These are phyloP conservation scores for Drosophila obscura DNA, from an alignment of 1,140 invertebrate genomes.

Conservation along the genomic window DNA sequence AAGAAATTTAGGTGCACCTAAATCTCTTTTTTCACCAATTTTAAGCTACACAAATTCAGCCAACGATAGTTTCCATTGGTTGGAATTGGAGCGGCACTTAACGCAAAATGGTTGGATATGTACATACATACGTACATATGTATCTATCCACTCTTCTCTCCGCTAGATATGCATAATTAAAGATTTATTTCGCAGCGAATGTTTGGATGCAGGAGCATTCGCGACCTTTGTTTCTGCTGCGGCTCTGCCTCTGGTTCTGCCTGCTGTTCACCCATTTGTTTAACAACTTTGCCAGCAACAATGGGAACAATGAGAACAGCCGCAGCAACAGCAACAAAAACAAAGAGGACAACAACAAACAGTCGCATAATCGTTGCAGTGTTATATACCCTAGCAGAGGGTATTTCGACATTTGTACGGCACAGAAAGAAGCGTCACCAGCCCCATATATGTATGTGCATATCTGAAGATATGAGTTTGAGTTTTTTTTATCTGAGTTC, in stretches of 20 bases:
- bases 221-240: slow-evolving; percentile 17
- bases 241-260: neutral
- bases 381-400: slow-evolving; percentile 25
- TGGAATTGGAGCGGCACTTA: too few relatives aligned
- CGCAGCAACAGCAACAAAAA: neutral
- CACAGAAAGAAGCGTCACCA: too few relatives aligned
- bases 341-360: slow-evolving; percentile 20
- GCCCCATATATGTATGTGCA: too few relatives aligned
- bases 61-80: too few relatives aligned
- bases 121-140: neutral
- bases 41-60: too few relatives aligned
- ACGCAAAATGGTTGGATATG: neutral
- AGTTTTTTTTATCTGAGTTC: too few relatives aligned
- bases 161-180: slow-evolving; percentile 40
- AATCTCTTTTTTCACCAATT: too few relatives aligned
- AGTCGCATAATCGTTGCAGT: slow-evolving; percentile 60
- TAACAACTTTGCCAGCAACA: slow-evolving; percentile 34
- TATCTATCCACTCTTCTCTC: slow-evolving; percentile 17
- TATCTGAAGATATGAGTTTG: too few relatives aligned
- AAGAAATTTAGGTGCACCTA: neutral
- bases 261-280: slow-evolving; percentile 40
- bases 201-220: slow-evolving; percentile 18
- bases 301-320: slow-evolving; percentile 12
- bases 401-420: too few relatives aligned
- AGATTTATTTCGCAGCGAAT: slow-evolving; percentile 27